phyloP scores from a whole-genome alignment of 2,888 invertebrate genomes.

The Pachycephus smyrnensis region DNA sequence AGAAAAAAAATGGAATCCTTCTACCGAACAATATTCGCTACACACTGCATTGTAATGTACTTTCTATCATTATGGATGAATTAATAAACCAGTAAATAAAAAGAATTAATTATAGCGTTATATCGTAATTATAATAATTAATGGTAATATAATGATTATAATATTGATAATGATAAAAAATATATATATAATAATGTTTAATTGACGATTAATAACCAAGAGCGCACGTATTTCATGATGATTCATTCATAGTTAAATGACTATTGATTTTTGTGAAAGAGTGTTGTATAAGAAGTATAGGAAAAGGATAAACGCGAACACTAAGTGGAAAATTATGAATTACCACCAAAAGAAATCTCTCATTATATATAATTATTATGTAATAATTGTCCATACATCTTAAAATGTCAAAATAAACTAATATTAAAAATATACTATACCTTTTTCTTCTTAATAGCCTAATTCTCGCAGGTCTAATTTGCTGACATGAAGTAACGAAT shows the following conservation, averaged over 20 bases:
- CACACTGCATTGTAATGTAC: conserved; percentile 53
- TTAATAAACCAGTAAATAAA: conserved; percentile 38
- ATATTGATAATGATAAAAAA: conserved; percentile 49
- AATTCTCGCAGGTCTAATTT: too few relatives aligned
- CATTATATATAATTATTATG: conserved; percentile 66
- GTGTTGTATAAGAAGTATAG: conserved; percentile 46
- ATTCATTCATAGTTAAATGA: conserved; percentile 57
- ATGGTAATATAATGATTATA: conserved; percentile 63
- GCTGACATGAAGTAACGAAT: too few relatives aligned
- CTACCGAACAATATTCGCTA: conserved; percentile 45
- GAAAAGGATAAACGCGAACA: conserved; percentile 28
- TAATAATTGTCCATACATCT: conserved; percentile 66
- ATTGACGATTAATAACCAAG: conserved; percentile 57
- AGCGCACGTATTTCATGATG: conserved; percentile 59
- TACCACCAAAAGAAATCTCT: conserved; percentile 58
- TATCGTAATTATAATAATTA: conserved; percentile 64
- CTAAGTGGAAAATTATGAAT: conserved; percentile 42
- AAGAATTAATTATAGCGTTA: conserved; percentile 60
- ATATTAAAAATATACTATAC: conserved; percentile 45
- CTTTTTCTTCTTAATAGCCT: too few relatives aligned
- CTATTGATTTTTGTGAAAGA: conserved; percentile 51
- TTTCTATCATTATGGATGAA: conserved; percentile 56
- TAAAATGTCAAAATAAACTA: conserved; percentile 65
- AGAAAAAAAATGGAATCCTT: conserved; percentile 32
- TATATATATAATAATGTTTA: conserved; percentile 47